These are phyloP conservation scores for Tragelaphus scriptus DNA, from an alignment of 2,113 vertebrate species.

Conservation along the genomic window DNA sequence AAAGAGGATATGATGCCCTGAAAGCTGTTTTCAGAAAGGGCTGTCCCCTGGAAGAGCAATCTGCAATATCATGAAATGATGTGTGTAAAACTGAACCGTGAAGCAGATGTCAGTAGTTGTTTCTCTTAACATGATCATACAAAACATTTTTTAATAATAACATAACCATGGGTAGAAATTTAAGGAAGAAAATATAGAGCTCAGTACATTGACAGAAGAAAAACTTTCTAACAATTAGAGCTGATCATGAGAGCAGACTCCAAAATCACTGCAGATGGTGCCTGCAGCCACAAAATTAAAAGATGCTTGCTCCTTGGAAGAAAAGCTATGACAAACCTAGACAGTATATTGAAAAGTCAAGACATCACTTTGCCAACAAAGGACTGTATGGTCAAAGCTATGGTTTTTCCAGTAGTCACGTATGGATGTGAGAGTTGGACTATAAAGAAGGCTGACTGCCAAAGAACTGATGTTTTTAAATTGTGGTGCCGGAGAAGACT, in stretches of 20 bases:
- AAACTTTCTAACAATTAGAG: neutral
- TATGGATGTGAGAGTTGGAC: neutral
- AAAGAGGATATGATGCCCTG: neutral
- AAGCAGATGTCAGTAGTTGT: neutral
- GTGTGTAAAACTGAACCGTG: neutral
- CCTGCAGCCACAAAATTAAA: neutral
- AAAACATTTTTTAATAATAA: neutral
- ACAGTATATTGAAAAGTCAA: neutral
- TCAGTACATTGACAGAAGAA: neutral
- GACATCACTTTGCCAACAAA: neutral
- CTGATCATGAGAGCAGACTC: neutral
- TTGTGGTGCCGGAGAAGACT: neutral
- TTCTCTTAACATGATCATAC: neutral
- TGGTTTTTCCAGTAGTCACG: neutral
- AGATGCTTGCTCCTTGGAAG: neutral
- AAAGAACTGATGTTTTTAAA: neutral
- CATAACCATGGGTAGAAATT: neutral
- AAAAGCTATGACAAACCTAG: neutral
- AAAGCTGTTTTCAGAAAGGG: neutral
- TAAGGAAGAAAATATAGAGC: neutral
- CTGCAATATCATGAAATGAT: neutral
- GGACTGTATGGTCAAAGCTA: neutral
- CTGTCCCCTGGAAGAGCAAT: neutral
- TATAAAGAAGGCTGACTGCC: neutral
- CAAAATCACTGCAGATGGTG: neutral